Base-by-base conservation (phyloP, 2,797 vertebrate species). In the Sciurus carolinensis region DNA sequence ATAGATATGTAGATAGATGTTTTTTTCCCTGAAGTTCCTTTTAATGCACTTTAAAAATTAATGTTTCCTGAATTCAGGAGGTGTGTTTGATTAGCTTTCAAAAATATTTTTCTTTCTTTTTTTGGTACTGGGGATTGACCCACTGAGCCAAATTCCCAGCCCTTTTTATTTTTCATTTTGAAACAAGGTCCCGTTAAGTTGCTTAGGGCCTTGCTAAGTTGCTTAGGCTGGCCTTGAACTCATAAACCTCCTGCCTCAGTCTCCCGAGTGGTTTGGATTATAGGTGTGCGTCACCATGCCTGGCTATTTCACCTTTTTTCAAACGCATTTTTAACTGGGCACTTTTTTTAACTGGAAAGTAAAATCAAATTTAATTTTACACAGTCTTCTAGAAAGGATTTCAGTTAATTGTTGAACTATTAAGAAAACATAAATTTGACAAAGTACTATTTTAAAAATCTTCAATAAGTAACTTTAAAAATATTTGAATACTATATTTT, bases 401-500 rank as follows among this genome's bases (percentile, higher is more conserved):
- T 87, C 26, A 94, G 12, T 66, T 30, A 97, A 28, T 42, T 87
- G 3, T 84, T 96, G 84, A n/a, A 88, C 30, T 89, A 12, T 90
- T 94, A 83, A 85, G 85, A 94, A 93, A 87, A 80, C 7, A 90
- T 76, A 66, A 91, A 67, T 90, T 90, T 90, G 69, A 76, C 95
- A 80, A 79, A 77, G 44, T 90, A 42, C 8, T 91, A 24, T 3
- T 80, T 96, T 91, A 82, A 83, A 0, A 73, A 92, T 39, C 18
- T 86, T 98, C 95, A 91, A 44, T 75, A 24, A 96, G 71, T 97
- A 94, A 94, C 67, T 91, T 91, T 85, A 12, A 62, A 20, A 94
- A 67, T 81, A 71, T 64, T 90, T 76, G 75, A 67, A 54, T 85
- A 59, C 64, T 91, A 47, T 93, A 93, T 91, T 95, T 92, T 90